These are phyloP conservation scores for Cosmia pyralina DNA, from an alignment of 2,888 invertebrate species.

Conservation along the genomic window DNA sequence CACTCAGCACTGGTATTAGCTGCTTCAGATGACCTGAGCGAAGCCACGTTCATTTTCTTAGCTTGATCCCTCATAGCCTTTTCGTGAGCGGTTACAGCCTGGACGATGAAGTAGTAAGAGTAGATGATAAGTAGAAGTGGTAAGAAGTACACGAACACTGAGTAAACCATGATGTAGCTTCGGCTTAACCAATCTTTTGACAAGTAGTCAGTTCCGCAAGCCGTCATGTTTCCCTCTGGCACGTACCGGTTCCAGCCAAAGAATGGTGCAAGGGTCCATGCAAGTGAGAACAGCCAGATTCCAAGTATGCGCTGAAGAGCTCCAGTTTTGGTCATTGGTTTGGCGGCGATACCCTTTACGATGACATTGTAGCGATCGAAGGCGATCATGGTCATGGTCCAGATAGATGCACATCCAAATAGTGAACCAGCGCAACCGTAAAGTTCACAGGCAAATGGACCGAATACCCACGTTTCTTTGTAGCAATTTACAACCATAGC, in stretches of 20 bases:
- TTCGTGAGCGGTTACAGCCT: constrained; percentile 96
- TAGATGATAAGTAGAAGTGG: constrained; percentile 95
- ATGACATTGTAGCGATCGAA: constrained; percentile 98
- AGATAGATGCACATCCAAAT: constrained; percentile 97
- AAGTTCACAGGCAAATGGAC: constrained; percentile 95
- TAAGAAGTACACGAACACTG: constrained; percentile 93
- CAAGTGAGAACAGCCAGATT: constrained; percentile 94
- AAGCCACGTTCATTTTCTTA: constrained; percentile 98
- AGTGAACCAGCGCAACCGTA: constrained; percentile 96
- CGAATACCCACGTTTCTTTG: constrained; percentile 93
- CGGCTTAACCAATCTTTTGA: constrained; percentile 93
- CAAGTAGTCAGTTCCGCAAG: constrained; percentile 97
- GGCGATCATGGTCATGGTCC: constrained; percentile 98
- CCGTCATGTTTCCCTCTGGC: constrained; percentile 98
- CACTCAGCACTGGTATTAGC: constrained; percentile 95
- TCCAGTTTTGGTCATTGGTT: constrained; percentile 95
- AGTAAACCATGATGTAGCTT: constrained; percentile 95
- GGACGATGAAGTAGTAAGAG: constrained; percentile 96
- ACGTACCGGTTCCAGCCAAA: constrained; percentile 98
- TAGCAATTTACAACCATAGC: constrained; percentile 96
- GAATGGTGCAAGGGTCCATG: constrained; percentile 95
- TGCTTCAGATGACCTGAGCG: constrained; percentile 94
- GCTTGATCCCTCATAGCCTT: constrained; percentile 97
- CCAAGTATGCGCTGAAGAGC: constrained; percentile 94
- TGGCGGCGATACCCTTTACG: constrained; percentile 96